Evolutionary conservation across 2,797 vertebrate species (phyloP).

Genomic region (Martes flavigula): DNA sequence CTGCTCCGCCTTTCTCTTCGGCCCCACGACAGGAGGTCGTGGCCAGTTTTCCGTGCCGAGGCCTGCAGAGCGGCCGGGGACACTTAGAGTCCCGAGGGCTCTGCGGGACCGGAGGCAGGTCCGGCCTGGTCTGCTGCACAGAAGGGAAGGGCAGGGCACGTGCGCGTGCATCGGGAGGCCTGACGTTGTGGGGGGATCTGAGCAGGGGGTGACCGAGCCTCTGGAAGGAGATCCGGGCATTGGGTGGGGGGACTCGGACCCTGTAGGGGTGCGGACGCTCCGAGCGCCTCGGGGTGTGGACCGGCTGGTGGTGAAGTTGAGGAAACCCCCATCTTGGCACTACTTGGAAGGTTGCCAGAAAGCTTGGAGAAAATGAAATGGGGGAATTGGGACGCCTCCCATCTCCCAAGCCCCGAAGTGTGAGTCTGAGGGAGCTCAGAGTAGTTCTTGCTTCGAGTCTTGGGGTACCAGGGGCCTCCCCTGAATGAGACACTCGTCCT

Average conservation of each 20-base stretch:
- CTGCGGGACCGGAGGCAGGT: background rate
- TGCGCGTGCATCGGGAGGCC: background rate
- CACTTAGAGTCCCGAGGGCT: background rate
- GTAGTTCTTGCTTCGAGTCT: background rate
- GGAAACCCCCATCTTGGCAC: background rate
- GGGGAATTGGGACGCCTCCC: rapidly evolving
- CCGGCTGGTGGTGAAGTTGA: background rate
- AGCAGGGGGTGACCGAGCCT: no score
- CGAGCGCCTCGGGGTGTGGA: rapidly evolving
- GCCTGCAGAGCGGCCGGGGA: background rate
- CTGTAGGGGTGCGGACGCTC: no score
- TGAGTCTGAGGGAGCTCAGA: no score
- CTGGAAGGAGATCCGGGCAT: no score
- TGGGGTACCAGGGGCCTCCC: no score
- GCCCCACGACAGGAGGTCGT: background rate
- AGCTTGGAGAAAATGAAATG: background rate
- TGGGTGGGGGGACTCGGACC: no score
- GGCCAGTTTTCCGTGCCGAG: background rate
- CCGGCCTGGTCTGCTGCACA: background rate
- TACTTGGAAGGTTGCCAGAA: background rate
- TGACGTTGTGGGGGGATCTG: background rate
- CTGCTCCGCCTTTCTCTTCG: background rate
- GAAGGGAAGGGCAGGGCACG: background rate
- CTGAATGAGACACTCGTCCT: background rate
- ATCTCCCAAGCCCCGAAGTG: background rate